Conservation (phyloP, 2,797 vertebrate genomes). For the Rhinoraja longicauda region DNA sequence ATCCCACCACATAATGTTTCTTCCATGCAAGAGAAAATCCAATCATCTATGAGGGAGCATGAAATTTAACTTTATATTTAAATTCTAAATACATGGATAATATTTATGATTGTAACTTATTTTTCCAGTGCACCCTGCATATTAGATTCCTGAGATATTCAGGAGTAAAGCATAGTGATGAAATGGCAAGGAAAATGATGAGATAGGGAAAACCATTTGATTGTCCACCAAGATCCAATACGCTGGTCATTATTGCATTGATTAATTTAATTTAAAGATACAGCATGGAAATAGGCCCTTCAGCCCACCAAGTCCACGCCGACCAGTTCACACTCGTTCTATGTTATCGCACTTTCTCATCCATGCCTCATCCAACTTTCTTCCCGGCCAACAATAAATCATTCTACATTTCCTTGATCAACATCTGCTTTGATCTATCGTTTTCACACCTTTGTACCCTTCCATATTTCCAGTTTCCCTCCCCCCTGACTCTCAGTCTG, state of each 20-base stretch:
- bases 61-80: neutral
- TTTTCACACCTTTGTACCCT: too few species aligned
- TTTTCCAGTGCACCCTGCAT: neutral
- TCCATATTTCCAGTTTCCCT: too few species aligned
- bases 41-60: neutral
- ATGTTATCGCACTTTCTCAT: too few species aligned
- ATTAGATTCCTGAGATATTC: neutral
- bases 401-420: too few species aligned
- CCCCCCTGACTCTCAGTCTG: too few species aligned
- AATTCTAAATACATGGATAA: neutral
- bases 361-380: too few species aligned
- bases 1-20: neutral
- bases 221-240: neutral
- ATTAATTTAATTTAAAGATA: too few species aligned
- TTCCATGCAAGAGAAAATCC: neutral
- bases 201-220: neutral
- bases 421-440: too few species aligned
- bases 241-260: neutral
- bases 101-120: neutral
- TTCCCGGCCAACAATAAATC: too few species aligned
- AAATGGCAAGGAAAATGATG: neutral
- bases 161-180: neutral
- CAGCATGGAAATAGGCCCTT: too few species aligned
- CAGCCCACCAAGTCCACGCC: too few species aligned
- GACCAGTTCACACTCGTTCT: too few species aligned